Evolutionary conservation across 1,140 invertebrate species (phyloP).

Genomic region (Cydia amplana): DNA sequence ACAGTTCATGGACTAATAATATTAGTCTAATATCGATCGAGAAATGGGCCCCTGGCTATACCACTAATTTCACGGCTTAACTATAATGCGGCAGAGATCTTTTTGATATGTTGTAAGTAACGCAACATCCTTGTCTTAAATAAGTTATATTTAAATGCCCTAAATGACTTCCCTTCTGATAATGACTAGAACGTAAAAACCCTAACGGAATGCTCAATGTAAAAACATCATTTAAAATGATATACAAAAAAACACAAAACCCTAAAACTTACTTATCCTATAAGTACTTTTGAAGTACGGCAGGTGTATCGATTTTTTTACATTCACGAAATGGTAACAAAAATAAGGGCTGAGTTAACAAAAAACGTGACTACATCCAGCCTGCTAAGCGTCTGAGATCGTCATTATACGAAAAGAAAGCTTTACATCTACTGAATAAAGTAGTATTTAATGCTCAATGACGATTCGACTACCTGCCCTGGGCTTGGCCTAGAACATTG

Average conservation of each 20-base stretch:
- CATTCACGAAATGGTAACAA: conserved; percentile 19
- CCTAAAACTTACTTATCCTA: conserved; percentile 25
- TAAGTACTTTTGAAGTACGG: conserved; percentile 12
- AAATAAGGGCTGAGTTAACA: conserved; percentile 40
- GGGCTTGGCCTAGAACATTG: conserved; percentile 59
- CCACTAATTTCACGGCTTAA: neutral
- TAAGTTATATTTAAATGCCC: neutral
- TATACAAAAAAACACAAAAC: neutral
- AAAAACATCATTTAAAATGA: neutral
- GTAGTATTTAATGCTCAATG: conserved; percentile 54
- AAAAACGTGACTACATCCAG: conserved; percentile 40
- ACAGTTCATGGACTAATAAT: too few relatives aligned
- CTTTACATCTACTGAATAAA: conserved; percentile 54
- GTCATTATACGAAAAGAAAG: conserved; percentile 48
- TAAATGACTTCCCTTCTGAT: neutral
- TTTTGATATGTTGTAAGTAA: conserved; percentile 4
- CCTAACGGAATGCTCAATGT: neutral
- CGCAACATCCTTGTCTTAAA: neutral
- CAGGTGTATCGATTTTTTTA: conserved; percentile 26
- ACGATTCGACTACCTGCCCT: conserved; percentile 60
- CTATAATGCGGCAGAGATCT: conserved; percentile 7
- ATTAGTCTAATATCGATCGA: too few relatives aligned
- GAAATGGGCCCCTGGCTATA: too few relatives aligned
- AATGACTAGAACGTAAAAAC: neutral
- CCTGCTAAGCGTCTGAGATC: conserved; percentile 39